Evolutionary conservation across 2,888 invertebrate genomes (phyloP).

Genomic region (Tenthredo notha): DNA sequence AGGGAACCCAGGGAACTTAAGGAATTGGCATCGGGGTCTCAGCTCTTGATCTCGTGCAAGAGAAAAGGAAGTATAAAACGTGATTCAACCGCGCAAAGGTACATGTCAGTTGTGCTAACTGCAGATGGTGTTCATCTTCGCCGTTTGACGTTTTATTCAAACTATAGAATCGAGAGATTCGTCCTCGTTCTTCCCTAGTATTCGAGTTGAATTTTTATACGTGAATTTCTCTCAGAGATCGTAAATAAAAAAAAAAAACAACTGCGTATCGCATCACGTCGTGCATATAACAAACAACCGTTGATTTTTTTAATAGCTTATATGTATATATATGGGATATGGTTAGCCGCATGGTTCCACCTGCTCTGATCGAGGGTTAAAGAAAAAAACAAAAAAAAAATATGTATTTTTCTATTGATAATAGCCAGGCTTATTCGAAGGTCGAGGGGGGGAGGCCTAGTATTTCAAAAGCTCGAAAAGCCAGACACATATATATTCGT

Average conservation of each 20-base stretch:
- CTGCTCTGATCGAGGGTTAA: neutral
- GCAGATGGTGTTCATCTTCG: constrained; percentile 58
- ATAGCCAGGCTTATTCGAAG: neutral
- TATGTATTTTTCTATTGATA: constrained; percentile 11
- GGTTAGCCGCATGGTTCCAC: neutral
- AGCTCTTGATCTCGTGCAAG: constrained; percentile 6
- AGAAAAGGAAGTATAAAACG: constrained; percentile 64
- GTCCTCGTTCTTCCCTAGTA: neutral
- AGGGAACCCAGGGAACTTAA: neutral
- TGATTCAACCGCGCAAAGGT: constrained; percentile 70
- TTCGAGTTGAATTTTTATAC: neutral
- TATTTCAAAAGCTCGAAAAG: constrained; percentile 43
- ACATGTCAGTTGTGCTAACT: constrained; percentile 76
- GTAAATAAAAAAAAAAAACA: neutral
- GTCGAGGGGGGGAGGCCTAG: neutral
- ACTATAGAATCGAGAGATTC: neutral
- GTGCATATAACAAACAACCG: neutral
- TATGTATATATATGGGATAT: neutral
- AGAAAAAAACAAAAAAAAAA: no score
- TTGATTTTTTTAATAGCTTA: neutral
- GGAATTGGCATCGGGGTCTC: constrained; percentile 32
- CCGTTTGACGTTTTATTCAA: constrained; percentile 51
- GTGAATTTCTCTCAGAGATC: neutral
- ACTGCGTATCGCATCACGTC: neutral
- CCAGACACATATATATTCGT: constrained; percentile 49